A percentile compares a stretch with the other conserved stretches of the same genome.
Evolutionary conservation across 2,888 invertebrate species (phyloP).

Genomic region (Cylloceria caligata): DNA sequence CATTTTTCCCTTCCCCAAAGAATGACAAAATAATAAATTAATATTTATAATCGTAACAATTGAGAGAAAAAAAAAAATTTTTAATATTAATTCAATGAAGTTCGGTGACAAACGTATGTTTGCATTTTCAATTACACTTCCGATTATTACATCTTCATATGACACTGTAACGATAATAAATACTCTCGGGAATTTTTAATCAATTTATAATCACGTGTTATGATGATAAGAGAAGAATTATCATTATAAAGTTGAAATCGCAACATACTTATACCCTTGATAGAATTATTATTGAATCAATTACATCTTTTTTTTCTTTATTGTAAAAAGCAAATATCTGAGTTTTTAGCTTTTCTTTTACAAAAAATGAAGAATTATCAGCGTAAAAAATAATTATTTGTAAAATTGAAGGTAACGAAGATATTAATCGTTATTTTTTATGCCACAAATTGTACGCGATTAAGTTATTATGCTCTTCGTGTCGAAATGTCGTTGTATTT

Average conservation of each 20-base stretch:
- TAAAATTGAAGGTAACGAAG: not conserved
- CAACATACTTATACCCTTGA: too few species aligned
- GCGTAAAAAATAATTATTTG: constrained; percentile 1
- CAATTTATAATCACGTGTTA: too few species aligned
- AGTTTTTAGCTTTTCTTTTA: not conserved
- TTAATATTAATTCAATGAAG: not conserved
- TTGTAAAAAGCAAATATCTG: too few species aligned
- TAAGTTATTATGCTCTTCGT: constrained; percentile 1
- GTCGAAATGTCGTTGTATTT: not conserved
- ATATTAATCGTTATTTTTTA: constrained; percentile 7
- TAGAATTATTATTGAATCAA: too few species aligned
- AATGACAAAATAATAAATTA: not conserved
- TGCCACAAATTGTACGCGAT: constrained; percentile 5
- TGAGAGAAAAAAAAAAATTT: not conserved
- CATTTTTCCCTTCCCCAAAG: not conserved
- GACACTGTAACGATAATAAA: too few species aligned
- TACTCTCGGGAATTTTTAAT: too few species aligned
- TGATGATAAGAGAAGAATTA: too few species aligned
- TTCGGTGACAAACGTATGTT: too few species aligned
- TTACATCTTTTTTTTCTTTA: too few species aligned
- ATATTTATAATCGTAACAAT: not conserved
- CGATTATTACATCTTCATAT: too few species aligned
- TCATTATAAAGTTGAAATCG: too few species aligned
- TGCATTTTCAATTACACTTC: too few species aligned
- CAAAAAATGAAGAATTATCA: not conserved